Evolutionary conservation across 2,113 vertebrate species (phyloP), one percentile per base, ranked within the genome.

Genomic region (Monarcha castaneiventris): DNA sequence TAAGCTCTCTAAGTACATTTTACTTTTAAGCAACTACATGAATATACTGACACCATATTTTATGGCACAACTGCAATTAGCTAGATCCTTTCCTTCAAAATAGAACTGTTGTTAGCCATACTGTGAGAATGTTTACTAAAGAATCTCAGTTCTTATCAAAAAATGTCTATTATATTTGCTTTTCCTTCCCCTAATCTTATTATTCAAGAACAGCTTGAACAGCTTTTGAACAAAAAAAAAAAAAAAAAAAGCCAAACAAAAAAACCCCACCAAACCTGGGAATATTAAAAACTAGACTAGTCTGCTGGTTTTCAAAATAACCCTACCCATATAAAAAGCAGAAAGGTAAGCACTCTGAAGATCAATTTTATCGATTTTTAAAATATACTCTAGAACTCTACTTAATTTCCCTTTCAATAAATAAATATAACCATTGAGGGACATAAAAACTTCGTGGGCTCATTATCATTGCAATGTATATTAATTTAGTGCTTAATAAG

Each of bases 111-210:
- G 33, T 46, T 55, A 69, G 71, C 46, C 73, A 77, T 71, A 92
- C 33, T 87, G 74, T 88, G 78, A 86, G 78, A 94, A 94, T 6
- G 5, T 86, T 91, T 77, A 85, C 72, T 67, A 76, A 81, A 74
- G 54, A 90, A 94, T 90, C 55, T 74, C 63, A 56, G n/a, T 41
- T 88, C 91, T 95, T 94, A 93, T 91, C 22, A 94, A 68, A 91
- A 95, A 95, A 90, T 13, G 27, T 72, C 35, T 90, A 90, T 64
- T 93, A 83, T 74, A 94, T 88, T 90, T 94, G 33, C 59, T 95
- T 95, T 94, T 91, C 72, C 82, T 88, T 74, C 49, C 25, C 22
- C 39, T 79, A 81, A 0, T 90, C 92, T 90, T 86, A 81, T 41
- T 94, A 80, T 32, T 94, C 71, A 90, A 90, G 55, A 84, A 59